Evolutionary conservation across 2,888 invertebrate genomes (phyloP).

Genomic region (Apoda limacodes): DNA sequence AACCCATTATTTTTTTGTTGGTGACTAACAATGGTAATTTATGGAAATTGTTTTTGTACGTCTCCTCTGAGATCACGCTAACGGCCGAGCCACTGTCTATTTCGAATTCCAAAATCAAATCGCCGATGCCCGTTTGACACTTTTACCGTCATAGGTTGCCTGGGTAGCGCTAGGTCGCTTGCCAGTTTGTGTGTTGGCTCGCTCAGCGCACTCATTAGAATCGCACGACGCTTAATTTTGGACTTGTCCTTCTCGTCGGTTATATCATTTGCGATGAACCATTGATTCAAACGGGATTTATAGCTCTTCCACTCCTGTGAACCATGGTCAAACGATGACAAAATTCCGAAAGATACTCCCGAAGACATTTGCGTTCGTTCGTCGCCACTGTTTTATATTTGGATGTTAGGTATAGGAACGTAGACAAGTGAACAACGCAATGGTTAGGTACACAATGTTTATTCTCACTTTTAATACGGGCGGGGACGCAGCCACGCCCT

Average conservation of each 20-base stretch:
- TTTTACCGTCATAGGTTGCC: conserved; percentile 14
- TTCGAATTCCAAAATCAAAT: conserved; percentile 13
- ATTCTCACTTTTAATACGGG: no score
- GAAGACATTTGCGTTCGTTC: no score
- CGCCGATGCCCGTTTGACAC: conserved; percentile 10
- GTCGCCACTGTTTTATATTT: no score
- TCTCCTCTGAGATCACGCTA: conserved; percentile 13
- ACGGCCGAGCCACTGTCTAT: conserved; percentile 18
- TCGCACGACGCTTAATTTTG: conserved; percentile 11
- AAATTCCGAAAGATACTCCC: conserved; percentile 7
- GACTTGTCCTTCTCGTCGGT: conserved; percentile 8
- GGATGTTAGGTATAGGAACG: no score
- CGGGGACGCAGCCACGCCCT: no score
- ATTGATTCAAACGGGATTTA: conserved; percentile 13
- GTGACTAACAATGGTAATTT: conserved; percentile 9
- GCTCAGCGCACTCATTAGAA: conserved; percentile 17
- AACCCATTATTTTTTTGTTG: conserved; percentile 10
- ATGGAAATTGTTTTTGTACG: conserved; percentile 8
- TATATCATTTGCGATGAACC: conserved; percentile 19
- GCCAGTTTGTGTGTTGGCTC: conserved; percentile 18
- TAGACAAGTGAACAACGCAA: no score
- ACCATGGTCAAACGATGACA: conserved; percentile 15
- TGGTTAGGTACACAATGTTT: no score
- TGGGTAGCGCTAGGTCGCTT: conserved; percentile 18
- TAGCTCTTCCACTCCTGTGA: conserved; percentile 14